These are phyloP conservation scores for Plagiodera versicolora DNA, from an alignment of 2,888 invertebrate species.

Conservation along the genomic window DNA sequence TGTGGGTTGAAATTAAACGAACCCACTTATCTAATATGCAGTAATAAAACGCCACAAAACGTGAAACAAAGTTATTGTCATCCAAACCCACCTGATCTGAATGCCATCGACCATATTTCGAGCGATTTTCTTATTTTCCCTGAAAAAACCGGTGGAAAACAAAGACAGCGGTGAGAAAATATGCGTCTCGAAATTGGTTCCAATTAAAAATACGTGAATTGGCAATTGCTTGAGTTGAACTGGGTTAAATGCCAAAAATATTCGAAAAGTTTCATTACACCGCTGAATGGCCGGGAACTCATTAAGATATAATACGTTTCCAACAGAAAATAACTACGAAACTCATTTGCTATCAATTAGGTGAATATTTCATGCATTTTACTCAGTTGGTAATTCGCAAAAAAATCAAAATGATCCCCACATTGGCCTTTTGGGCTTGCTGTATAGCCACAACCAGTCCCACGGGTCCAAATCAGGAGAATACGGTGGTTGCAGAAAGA, in stretches of 20 bases:
- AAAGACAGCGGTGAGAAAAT: slow-evolving; percentile 10
- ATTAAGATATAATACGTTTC: too few species aligned
- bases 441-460: too few species aligned
- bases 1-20: background rate
- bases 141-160: background rate
- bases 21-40: background rate
- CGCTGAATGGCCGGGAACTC: slow-evolving; percentile 8
- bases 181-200: slow-evolving; percentile 11
- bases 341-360: too few species aligned
- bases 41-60: background rate
- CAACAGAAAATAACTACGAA: background rate
- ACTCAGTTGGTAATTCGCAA: too few species aligned
- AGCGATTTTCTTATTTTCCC: background rate
- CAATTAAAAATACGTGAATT: slow-evolving; percentile 12
- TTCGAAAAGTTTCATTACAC: background rate
- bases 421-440: too few species aligned
- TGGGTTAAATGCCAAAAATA: slow-evolving; percentile 18
- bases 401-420: too few species aligned
- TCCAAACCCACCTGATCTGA: background rate
- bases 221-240: slow-evolving; percentile 16
- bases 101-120: too few species aligned
- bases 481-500: too few species aligned
- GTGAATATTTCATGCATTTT: too few species aligned
- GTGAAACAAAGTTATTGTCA: too few species aligned
- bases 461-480: too few species aligned